These are phyloP conservation scores for Drosophila parabipectinata DNA, from an alignment of 1,140 invertebrate species.

Conservation along the genomic window DNA sequence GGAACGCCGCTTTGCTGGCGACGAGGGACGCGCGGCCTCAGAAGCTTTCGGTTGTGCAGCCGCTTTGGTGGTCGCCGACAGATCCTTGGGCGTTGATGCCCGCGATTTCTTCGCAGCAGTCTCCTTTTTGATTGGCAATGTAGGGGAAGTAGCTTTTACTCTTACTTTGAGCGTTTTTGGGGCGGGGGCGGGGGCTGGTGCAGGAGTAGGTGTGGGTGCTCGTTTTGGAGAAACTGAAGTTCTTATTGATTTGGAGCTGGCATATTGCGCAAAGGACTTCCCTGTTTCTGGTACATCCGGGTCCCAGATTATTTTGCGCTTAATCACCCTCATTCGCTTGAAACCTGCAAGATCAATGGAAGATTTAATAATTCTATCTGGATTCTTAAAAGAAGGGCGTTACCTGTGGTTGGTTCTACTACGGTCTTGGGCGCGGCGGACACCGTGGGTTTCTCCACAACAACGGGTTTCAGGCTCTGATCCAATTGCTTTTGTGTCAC, in stretches of 20 bases:
- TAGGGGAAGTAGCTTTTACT: background rate
- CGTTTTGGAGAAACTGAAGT: slow-evolving; percentile 9
- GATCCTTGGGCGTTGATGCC: slow-evolving; percentile 55
- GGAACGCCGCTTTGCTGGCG: slow-evolving; percentile 59
- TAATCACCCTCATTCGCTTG: slow-evolving; percentile 86
- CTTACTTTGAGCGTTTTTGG: slow-evolving; percentile 11
- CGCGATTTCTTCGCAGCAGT: slow-evolving; percentile 28
- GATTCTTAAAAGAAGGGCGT: background rate
- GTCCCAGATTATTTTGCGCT: slow-evolving; percentile 89
- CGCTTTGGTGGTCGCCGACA: slow-evolving; percentile 5
- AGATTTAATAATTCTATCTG: no score
- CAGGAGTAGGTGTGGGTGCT: background rate
- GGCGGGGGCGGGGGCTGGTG: background rate
- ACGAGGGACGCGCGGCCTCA: background rate
- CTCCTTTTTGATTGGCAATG: slow-evolving; percentile 25
- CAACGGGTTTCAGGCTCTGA: background rate
- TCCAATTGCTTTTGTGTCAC: slow-evolving; percentile 22
- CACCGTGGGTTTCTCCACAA: slow-evolving; percentile 1
- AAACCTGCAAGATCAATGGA: slow-evolving; percentile 44
- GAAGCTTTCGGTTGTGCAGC: slow-evolving; percentile 14
- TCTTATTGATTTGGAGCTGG: slow-evolving; percentile 27
- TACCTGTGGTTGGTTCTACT: slow-evolving; percentile 36
- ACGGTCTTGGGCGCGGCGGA: background rate
- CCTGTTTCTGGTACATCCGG: slow-evolving; percentile 87
- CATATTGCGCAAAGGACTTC: slow-evolving; percentile 80